These are phyloP conservation scores for Drosophila cracens DNA, from an alignment of 2,888 invertebrate genomes.

Conservation along the genomic window DNA sequence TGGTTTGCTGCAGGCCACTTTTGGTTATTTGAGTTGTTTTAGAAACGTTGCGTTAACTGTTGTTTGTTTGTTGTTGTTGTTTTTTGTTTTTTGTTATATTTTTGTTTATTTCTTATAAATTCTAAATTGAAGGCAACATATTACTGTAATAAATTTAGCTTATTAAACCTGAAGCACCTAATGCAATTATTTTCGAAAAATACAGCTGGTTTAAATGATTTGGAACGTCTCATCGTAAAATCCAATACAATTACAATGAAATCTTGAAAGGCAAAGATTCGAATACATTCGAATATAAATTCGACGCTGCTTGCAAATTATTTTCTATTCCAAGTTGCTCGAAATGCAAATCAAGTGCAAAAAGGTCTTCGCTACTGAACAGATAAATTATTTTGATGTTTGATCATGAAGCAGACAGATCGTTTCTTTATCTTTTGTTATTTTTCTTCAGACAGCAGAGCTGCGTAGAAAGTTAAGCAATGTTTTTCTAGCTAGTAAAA, in stretches of 20 bases:
- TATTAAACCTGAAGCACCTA: slow-evolving; percentile 26
- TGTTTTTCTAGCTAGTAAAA: neutral
- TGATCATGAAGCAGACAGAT: neutral
- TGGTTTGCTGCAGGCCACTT: slow-evolving; percentile 74
- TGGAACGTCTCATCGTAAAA: slow-evolving; percentile 64
- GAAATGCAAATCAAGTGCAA: slow-evolving; percentile 44
- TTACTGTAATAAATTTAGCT: slow-evolving; percentile 51
- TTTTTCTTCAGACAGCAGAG: neutral
- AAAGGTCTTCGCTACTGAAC: slow-evolving; percentile 30
- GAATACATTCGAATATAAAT: slow-evolving; percentile 9
- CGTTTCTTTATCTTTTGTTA: neutral
- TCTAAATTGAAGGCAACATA: slow-evolving; percentile 64
- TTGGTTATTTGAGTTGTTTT: slow-evolving; percentile 63
- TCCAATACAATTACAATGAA: slow-evolving; percentile 2
- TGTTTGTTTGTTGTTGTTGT: slow-evolving; percentile 44
- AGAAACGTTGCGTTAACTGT: slow-evolving; percentile 78
- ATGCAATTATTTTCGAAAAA: slow-evolving; percentile 40
- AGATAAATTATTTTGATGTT: slow-evolving; percentile 18
- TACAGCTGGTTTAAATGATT: slow-evolving; percentile 57
- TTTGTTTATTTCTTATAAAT: neutral
- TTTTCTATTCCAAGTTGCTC: neutral
- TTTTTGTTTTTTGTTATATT: slow-evolving; percentile 2
- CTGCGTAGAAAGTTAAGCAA: neutral
- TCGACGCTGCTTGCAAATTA: neutral
- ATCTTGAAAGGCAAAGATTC: slow-evolving; percentile 7